Evolutionary conservation across 2,113 vertebrate species (phyloP).

Genomic region (Vulpes vulpes): DNA sequence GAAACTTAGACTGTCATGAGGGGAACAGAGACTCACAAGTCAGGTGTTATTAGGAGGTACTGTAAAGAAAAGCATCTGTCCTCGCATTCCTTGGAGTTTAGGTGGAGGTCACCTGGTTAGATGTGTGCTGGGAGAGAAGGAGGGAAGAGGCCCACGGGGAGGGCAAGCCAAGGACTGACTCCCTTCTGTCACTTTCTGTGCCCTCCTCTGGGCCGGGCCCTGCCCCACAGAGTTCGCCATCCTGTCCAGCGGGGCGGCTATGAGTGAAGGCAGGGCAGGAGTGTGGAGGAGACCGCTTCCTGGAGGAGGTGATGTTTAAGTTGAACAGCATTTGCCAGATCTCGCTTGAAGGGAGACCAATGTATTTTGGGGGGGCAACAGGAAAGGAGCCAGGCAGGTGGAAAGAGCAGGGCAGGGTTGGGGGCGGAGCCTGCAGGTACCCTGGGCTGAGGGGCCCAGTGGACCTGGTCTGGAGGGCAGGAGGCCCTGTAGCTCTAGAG

Average conservation of each 20-base stretch:
- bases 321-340: not conserved
- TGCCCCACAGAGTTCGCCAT: not conserved
- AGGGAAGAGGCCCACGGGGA: not conserved
- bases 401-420: no score
- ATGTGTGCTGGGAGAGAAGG: not conserved
- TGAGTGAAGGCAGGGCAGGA: not conserved
- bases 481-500: not conserved
- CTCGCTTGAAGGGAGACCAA: not conserved
- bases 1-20: not conserved
- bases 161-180: not conserved
- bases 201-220: not conserved
- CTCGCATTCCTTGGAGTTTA: not conserved
- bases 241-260: not conserved
- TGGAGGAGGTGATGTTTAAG: not conserved
- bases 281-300: not conserved
- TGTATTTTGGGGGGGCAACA: not conserved
- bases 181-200: not conserved
- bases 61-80: not conserved
- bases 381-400: not conserved
- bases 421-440: not conserved
- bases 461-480: not conserved
- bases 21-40: not conserved
- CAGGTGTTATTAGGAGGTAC: fast-evolving
- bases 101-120: not conserved
- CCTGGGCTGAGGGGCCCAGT: not conserved